phyloP scores from a whole-genome alignment of 1,140 invertebrate species.

The Leptopilina clavipes region DNA sequence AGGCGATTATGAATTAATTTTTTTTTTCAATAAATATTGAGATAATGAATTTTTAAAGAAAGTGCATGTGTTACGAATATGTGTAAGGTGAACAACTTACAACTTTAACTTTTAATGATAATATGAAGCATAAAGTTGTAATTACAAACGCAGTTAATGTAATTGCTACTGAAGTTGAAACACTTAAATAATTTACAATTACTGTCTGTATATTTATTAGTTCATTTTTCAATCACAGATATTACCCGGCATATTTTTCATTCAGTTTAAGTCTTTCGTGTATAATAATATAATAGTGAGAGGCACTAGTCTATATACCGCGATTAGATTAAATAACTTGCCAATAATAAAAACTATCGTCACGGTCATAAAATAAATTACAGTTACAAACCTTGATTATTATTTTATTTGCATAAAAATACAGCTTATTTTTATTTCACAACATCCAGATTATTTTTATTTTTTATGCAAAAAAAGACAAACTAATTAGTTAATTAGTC shows the following conservation, averaged over 20 bases:
- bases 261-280: neutral
- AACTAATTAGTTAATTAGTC: slow-evolving; percentile 6
- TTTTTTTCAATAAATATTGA: neutral
- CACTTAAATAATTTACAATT: slow-evolving; percentile 22
- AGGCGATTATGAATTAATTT: too few relatives aligned
- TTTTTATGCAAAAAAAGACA: neutral
- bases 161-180: slow-evolving; percentile 3
- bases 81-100: neutral
- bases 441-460: neutral
- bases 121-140: neutral
- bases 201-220: slow-evolving; percentile 7
- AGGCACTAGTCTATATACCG: neutral
- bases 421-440: neutral
- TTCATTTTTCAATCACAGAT: slow-evolving; percentile 16
- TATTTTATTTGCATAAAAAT: slow-evolving; percentile 4
- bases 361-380: slow-evolving; percentile 29
- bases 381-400: slow-evolving; percentile 23
- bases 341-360: slow-evolving; percentile 16
- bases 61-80: neutral
- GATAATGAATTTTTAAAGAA: slow-evolving; percentile 33
- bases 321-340: slow-evolving; percentile 27
- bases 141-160: slow-evolving; percentile 10
- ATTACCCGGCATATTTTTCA: slow-evolving; percentile 3
- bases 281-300: slow-evolving; percentile 2
- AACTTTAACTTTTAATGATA: neutral